Evolutionary conservation across 2,113 vertebrate genomes (phyloP), one percentile per base, ranked within the genome.

Genomic region (Halcyon malimbica): DNA sequence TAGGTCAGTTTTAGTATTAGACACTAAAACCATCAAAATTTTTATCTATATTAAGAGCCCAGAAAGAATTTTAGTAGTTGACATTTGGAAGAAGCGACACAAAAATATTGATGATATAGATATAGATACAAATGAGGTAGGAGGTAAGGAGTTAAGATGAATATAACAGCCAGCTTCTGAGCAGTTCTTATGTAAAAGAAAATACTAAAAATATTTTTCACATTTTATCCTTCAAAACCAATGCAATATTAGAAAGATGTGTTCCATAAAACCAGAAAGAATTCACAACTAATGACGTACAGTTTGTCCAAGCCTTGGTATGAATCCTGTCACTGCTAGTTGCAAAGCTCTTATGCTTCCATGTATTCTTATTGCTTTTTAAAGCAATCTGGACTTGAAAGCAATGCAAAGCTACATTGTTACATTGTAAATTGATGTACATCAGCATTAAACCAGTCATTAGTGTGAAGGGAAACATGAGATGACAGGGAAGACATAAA

Each of bases 361-460:
- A 23, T 82, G 39, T 92, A 57, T 78, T 92, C 87, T 89, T 87
- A 89, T 29, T 95, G 80, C 60, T 89, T 95, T 96, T 95, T 95
- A 87, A 94, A 95, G 60, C 60, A 87, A 79, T 94, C 87, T 71
- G 65, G 62, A 75, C 87, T 94, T 96, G 91, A 95, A 97, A 94
- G 87, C 73, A 92, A 96, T 64, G 31, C 83, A 95, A 95, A 93
- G 68, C 46, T 93, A 67, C 68, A 92, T 76, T 94, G 82, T 90
- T 94, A 89, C 62, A 63, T 71, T 78, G 71, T 75, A 97, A 95
- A 96, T 89, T 93, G 93, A 94, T 93, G 80, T 94, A 89, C 88
- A 75, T 92, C 88, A 89, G 53, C 3, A 1, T 94, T 90, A 92
- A 92, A 68, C 33, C 51, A 94, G 83, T 86, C 90, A 96, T 94